phyloP scores from a whole-genome alignment of 2,797 vertebrate genomes.

The Sebastes itinus region DNA sequence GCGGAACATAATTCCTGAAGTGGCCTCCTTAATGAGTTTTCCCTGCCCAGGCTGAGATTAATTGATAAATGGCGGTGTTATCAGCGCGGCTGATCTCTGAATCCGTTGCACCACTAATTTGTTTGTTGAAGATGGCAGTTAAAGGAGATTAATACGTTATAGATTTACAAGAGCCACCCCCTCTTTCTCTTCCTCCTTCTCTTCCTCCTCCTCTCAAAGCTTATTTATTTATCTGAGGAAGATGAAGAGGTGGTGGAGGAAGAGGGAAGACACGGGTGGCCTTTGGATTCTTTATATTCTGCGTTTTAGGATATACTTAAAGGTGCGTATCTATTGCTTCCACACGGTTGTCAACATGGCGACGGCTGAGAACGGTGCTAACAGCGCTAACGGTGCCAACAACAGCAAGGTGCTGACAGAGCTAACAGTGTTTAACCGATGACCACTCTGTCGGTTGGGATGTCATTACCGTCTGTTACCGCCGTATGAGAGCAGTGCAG shows the following conservation, averaged over 20 bases:
- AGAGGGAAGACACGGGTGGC: neutral
- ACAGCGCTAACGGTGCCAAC: too few species aligned
- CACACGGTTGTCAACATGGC: neutral
- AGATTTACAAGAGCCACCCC: constrained; percentile 68
- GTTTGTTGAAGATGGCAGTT: constrained; percentile 83
- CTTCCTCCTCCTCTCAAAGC: constrained; percentile 32
- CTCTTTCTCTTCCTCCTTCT: constrained; percentile 5
- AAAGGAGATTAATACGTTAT: constrained; percentile 82
- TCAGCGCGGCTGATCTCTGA: constrained; percentile 78
- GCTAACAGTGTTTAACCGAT: too few species aligned
- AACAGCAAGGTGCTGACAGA: too few species aligned
- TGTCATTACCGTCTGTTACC: too few species aligned
- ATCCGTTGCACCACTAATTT: constrained; percentile 82
- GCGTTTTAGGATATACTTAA: neutral
- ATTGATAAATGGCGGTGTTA: constrained; percentile 82
- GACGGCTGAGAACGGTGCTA: neutral
- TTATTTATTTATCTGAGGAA: constrained; percentile 44
- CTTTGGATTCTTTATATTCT: neutral
- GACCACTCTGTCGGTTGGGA: too few species aligned
- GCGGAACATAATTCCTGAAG: constrained; percentile 76
- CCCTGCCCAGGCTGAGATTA: constrained; percentile 77
- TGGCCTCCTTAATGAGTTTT: constrained; percentile 82
- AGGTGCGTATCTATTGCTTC: neutral
- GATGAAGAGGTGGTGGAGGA: constrained; percentile 24
- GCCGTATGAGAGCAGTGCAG: too few species aligned